phyloP scores from a whole-genome alignment of 2,888 invertebrate species.

The Pseudococcus viburni region DNA sequence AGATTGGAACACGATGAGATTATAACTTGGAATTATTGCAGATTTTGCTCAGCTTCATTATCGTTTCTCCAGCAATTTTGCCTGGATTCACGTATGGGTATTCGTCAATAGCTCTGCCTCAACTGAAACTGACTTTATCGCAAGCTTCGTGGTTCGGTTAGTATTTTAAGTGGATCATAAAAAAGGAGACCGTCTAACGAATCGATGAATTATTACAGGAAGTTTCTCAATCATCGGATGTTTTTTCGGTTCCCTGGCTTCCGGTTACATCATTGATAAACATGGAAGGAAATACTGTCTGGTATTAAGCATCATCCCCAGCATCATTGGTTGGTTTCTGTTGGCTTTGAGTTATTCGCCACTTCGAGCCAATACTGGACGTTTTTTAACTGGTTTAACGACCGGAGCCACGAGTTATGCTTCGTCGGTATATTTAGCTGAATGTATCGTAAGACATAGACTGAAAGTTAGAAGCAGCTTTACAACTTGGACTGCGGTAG shows the following conservation, averaged over 20 bases:
- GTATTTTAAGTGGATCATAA: conserved; percentile 64
- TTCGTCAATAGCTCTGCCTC: conserved; percentile 75
- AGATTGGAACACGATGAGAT: background rate
- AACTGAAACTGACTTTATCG: conserved; percentile 71
- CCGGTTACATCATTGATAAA: conserved; percentile 74
- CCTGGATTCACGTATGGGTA: conserved; percentile 76
- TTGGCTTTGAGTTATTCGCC: conserved; percentile 69
- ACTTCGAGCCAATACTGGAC: conserved; percentile 70
- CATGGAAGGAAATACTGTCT: conserved; percentile 74
- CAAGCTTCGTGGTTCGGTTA: conserved; percentile 77
- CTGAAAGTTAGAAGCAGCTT: conserved; percentile 72
- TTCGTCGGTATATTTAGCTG: conserved; percentile 75
- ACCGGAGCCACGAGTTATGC: conserved; percentile 74
- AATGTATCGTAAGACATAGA: conserved; percentile 70
- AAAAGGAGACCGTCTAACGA: background rate
- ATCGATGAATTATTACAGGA: conserved; percentile 71
- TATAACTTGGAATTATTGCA: conserved; percentile 69
- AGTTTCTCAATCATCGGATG: conserved; percentile 75
- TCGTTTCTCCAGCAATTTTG: conserved; percentile 74
- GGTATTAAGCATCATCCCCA: conserved; percentile 73
- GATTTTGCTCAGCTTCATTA: conserved; percentile 73
- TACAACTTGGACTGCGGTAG: conserved; percentile 75
- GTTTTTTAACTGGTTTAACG: conserved; percentile 71
- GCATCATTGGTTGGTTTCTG: conserved; percentile 74
- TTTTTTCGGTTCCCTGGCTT: conserved; percentile 75